These are phyloP conservation scores for Geodia barretti DNA, from an alignment of 37 sponge, comb jelly and placozoan genomes.

Conservation along the genomic window DNA sequence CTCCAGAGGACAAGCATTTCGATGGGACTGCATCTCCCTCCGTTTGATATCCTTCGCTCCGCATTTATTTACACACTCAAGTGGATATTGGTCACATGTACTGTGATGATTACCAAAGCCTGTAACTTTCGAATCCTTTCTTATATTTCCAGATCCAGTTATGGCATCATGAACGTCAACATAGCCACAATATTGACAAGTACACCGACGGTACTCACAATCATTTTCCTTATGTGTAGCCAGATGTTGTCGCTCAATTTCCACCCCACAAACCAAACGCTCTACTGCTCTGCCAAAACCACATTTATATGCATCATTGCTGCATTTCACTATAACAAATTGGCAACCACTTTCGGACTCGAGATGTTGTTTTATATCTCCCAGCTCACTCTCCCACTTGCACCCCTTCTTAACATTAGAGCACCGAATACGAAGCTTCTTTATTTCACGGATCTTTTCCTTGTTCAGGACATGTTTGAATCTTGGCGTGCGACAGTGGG, in stretches of 20 bases:
- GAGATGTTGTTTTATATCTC: background rate
- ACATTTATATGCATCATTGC: background rate
- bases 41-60: background rate
- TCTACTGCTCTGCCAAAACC: too few species aligned
- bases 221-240: background rate
- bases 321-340: background rate
- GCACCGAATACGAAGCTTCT: conserved; percentile 9
- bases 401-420: conserved; percentile 9
- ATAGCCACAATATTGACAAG: background rate
- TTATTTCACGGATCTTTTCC: background rate
- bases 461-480: conserved; percentile 6
- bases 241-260: background rate
- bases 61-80: conserved; percentile 14
- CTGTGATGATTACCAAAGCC: background rate
- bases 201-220: background rate
- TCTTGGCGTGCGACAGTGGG: background rate
- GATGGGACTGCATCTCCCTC: background rate
- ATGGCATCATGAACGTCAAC: too few species aligned
- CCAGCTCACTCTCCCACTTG: conserved; percentile 6
- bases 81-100: background rate
- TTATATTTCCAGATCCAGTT: background rate
- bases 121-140: background rate
- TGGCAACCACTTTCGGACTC: conserved; percentile 5
- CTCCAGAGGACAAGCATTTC: background rate
- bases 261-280: background rate